Conservation (phyloP, 2,797 vertebrate genomes). For the Sebastes matsubarae region DNA sequence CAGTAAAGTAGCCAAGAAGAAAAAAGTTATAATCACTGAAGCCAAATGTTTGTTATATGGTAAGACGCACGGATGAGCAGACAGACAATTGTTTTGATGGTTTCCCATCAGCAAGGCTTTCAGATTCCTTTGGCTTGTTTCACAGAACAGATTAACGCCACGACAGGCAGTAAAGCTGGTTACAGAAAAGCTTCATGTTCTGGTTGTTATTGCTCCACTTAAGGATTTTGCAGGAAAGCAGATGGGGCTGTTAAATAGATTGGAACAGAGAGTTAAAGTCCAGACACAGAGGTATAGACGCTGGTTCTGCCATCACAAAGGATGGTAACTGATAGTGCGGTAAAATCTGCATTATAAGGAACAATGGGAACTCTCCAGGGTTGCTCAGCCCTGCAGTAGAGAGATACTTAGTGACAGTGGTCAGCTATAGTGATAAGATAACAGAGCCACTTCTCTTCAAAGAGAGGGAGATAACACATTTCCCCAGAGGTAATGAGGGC, state of each 20-base stretch:
- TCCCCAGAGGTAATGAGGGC: neutral
- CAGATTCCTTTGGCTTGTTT: slow-evolving; percentile 21
- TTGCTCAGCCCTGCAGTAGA: neutral
- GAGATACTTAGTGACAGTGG: neutral
- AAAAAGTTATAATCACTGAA: neutral
- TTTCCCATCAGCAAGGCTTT: slow-evolving; percentile 16
- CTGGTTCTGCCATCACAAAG: slow-evolving; percentile 42
- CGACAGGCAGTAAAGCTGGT: neutral
- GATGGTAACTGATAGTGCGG: slow-evolving; percentile 1
- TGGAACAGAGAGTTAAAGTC: slow-evolving; percentile 9
- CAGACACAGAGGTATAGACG: slow-evolving; percentile 20
- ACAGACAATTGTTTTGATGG: neutral
- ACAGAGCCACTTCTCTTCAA: slow-evolving; percentile 10
- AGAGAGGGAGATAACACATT: neutral
- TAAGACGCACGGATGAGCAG: slow-evolving; percentile 11
- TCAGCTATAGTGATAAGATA: slow-evolving; percentile 24
- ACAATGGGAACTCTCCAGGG: neutral
- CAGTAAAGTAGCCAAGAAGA: slow-evolving; percentile 3
- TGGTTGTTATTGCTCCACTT: slow-evolving; percentile 15
- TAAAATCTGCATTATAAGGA: neutral
- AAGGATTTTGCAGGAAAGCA: slow-evolving; percentile 25
- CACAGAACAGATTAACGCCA: neutral
- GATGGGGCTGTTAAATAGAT: slow-evolving; percentile 41
- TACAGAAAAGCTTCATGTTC: slow-evolving; percentile 2
- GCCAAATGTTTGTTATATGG: neutral